Evolutionary conservation across 35 echinoderm and acorn worm genomes (phyloP), one percentile per base, ranked within the genome.

Genomic region (Anneissia japonica): DNA sequence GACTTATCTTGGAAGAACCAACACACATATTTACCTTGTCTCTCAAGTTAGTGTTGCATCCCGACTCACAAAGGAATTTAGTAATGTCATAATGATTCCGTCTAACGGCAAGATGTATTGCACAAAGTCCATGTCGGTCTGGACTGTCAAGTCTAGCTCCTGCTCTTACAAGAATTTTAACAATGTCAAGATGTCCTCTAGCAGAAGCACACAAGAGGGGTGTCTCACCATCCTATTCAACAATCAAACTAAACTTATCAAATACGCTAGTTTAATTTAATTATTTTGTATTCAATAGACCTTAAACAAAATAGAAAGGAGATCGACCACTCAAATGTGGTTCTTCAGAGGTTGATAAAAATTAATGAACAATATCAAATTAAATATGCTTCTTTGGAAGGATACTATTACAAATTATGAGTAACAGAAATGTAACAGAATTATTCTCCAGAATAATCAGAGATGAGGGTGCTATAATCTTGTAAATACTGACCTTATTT

Each of bases 181-280:
- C 91, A 74, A 97, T 97, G 36, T 93, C 91, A 29, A 97, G 36
- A 46, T 97, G 94, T 1, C 94, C 94, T 76, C 91, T 82, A 43
- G 88, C 94, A 36, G 88, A 84, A 10, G 91, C 94, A 91, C 94
- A 97, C 23, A 97, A 36, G 31, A 97, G 81, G 14, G 94, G 91
- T 9, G 94, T 97, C 74, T 97, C 94, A 76, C 94, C 94, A 77
- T 97, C 94, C 94, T 97, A 36, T 28, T n/a, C n/a, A n/a, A n/a
- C n/a, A n/a, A n/a, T n/a, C n/a, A n/a, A n/a, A n/a, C n/a, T n/a
- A n/a, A n/a, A n/a, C n/a, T n/a, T n/a, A n/a, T n/a, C n/a, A n/a
- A n/a, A n/a, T n/a, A n/a, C n/a, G n/a, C n/a, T n/a, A n/a, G n/a
- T n/a, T n/a, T n/a, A n/a, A n/a, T n/a, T n/a, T n/a, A n/a, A n/a